Conservation (phyloP, 2,113 vertebrate genomes). For the Plotosus lineatus region DNA sequence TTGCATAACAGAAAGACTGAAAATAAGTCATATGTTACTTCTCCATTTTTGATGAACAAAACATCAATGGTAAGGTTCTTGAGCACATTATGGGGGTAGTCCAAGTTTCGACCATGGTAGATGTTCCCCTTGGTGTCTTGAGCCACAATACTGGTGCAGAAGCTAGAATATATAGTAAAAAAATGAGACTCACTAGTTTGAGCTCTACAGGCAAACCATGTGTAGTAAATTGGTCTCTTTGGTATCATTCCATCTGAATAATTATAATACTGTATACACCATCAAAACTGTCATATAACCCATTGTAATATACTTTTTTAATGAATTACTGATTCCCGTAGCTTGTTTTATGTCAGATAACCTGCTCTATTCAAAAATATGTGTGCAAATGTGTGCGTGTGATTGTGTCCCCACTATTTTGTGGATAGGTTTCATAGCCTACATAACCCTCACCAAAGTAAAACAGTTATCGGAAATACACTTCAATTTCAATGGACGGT, state of each 20-base stretch:
- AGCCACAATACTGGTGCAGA: conserved; percentile 89
- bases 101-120: conserved; percentile 90
- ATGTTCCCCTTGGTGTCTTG: conserved; percentile 83
- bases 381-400: neutral
- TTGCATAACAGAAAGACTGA: neutral
- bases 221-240: neutral
- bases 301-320: neutral
- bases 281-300: neutral
- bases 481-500: neutral
- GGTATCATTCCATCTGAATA: neutral
- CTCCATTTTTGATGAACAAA: conserved; percentile 76
- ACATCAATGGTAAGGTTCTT: conserved; percentile 83
- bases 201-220: neutral
- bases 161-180: conserved; percentile 68
- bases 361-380: no score
- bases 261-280: neutral
- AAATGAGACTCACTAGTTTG: neutral
- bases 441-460: neutral
- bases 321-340: neutral
- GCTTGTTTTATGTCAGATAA: no score
- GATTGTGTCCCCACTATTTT: neutral
- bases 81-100: conserved; percentile 79
- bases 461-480: neutral
- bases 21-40: conserved; percentile 69
- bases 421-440: neutral